Evolutionary conservation across 2,797 vertebrate genomes (phyloP), one percentile per base, ranked within the genome.

Genomic region (Gambelia wislizenii): DNA sequence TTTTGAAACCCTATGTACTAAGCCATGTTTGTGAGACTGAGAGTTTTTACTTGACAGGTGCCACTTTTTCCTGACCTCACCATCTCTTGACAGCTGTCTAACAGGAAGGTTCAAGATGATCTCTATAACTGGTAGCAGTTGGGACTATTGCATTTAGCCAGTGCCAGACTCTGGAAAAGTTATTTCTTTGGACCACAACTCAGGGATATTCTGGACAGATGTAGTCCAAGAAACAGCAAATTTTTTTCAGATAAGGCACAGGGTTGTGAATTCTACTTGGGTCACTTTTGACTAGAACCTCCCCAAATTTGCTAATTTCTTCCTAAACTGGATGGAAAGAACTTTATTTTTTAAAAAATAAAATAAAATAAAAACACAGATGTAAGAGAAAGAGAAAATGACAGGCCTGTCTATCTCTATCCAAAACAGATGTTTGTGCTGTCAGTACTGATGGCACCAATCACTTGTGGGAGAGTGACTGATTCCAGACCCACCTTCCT

Each of bases 351-450:
- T 22, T 22, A 3, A n/a, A 30, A 64, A 67, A 30, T 1, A n/a
- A n/a, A n/a, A n/a, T n/a, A n/a, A n/a, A n/a, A n/a, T n/a, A n/a
- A n/a, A n/a, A 12, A 69, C 13, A 30, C 30, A 72, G 56, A 72
- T 72, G 69, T 39, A 13, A 72, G n/a, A n/a, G 5, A 72, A 72
- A 72, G 69, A n/a, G 18, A 36, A 72, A 36, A 16, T 13, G 69
- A 72, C n/a, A 36, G 30, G 69, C 36, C 2, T 36, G n/a, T 72
- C 69, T n/a, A 72, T 36, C n/a, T 36, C 69, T 72, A 72, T 36
- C 69, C 69, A 36, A 27, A 92, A 75, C 13, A 91, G 33, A n/a
- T 87, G 42, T 61, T 80, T 56, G n/a, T 81, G 54, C 79, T 82
- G 80, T 64, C 80, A 18, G 20, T 81, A 36, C 54, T 81, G 79